Conservation (phyloP, 2,113 vertebrate species). For the Phainopepla nitens region DNA sequence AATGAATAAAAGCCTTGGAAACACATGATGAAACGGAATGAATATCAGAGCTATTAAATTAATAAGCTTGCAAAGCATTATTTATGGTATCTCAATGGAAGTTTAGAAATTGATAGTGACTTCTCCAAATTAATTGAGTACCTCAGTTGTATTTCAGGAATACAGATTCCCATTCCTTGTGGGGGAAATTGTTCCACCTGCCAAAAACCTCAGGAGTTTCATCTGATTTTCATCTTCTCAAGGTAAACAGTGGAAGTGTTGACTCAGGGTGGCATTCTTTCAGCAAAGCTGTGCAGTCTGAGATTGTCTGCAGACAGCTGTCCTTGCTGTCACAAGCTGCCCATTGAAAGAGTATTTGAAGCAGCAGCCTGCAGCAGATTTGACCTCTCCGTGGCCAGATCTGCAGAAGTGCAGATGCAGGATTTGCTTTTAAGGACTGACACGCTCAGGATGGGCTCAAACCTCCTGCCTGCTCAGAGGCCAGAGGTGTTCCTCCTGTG, state of each 20-base stretch:
- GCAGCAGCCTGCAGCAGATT: background rate
- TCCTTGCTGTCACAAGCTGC: background rate
- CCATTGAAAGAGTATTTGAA: background rate
- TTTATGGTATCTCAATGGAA: slow-evolving; percentile 36
- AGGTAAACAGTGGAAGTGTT: background rate
- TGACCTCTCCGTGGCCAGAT: background rate
- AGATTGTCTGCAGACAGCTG: background rate
- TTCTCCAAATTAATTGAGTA: slow-evolving; percentile 25
- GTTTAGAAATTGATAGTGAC: slow-evolving; percentile 44
- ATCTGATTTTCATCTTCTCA: slow-evolving; percentile 2
- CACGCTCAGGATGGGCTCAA: background rate
- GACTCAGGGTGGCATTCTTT: background rate
- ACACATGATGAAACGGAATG: slow-evolving; percentile 36
- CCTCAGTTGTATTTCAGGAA: slow-evolving; percentile 25
- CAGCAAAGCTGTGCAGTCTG: background rate
- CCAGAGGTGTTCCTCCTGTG: background rate
- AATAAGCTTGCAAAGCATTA: slow-evolving; percentile 31
- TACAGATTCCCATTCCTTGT: background rate
- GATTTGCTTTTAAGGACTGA: background rate
- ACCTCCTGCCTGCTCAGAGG: background rate
- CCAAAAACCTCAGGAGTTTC: background rate
- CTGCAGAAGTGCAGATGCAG: background rate
- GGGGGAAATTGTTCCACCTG: background rate
- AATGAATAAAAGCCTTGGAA: slow-evolving; percentile 52
- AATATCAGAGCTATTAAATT: slow-evolving; percentile 56